These are phyloP conservation scores for Capitulum mitella DNA, from an alignment of 2,888 invertebrate genomes.

Conservation along the genomic window DNA sequence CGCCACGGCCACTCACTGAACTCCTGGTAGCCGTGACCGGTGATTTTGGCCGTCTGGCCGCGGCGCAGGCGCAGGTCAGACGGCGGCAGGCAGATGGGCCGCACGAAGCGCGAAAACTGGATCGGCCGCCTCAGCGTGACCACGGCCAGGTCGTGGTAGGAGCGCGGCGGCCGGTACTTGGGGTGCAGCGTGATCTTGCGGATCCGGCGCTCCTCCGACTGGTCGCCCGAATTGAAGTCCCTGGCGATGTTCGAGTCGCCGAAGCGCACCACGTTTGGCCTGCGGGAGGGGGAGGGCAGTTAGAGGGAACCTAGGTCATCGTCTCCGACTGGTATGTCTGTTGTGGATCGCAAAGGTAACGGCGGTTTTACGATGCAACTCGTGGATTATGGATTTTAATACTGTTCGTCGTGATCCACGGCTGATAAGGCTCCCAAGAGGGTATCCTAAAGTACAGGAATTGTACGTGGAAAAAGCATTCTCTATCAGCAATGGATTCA, in stretches of 20 bases:
- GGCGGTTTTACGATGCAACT: too few species aligned
- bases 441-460: too few species aligned
- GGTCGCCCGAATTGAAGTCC: neutral
- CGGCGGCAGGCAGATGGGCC: constrained; percentile 22
- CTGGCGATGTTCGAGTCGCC: neutral
- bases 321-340: too few species aligned
- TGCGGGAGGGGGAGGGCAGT: neutral
- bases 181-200: constrained; percentile 17
- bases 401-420: too few species aligned
- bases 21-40: constrained; percentile 1
- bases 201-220: neutral
- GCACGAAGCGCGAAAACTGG: neutral
- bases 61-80: neutral
- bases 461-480: too few species aligned
- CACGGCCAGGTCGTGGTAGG: constrained; percentile 9
- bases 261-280: neutral
- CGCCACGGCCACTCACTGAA: neutral
- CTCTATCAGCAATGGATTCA: too few species aligned
- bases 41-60: neutral
- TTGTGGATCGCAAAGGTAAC: too few species aligned
- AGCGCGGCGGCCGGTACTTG: neutral
- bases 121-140: neutral
- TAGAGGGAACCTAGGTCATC: too few species aligned
- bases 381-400: too few species aligned
- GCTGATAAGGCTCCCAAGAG: too few species aligned